These are phyloP conservation scores for Hetaerina titia DNA, from an alignment of 2,888 invertebrate genomes.

Conservation along the genomic window DNA sequence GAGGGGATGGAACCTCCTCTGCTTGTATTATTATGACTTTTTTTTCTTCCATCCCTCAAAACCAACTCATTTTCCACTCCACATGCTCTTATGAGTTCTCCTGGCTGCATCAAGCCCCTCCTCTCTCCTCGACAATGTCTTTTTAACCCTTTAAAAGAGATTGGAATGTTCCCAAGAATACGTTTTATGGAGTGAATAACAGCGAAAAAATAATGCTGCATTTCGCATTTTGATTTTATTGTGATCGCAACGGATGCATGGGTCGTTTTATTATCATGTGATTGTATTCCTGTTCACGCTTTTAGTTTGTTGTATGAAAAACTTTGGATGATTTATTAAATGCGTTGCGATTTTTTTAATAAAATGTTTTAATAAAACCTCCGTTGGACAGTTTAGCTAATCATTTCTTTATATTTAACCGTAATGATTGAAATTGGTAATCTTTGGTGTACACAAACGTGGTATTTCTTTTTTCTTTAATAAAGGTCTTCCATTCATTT, in stretches of 20 bases:
- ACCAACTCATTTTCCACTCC: slow-evolving; percentile 17
- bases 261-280: not conserved
- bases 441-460: too few species aligned
- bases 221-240: not conserved
- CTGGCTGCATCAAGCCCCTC: not conserved
- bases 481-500: too few species aligned
- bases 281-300: not conserved
- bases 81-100: not conserved
- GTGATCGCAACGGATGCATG: not conserved
- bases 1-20: not conserved
- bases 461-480: too few species aligned
- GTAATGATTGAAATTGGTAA: too few species aligned
- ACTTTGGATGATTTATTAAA: too few species aligned
- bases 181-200: not conserved
- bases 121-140: not conserved
- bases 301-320: too few species aligned
- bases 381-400: too few species aligned
- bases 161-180: slow-evolving; percentile 2
- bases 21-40: not conserved
- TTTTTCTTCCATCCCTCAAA: not conserved
- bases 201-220: not conserved
- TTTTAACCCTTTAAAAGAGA: slow-evolving; percentile 16
- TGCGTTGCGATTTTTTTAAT: too few species aligned
- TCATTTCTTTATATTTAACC: too few species aligned
- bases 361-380: too few species aligned